phyloP scores from a whole-genome alignment of 2,888 invertebrate genomes.

The Pinctada fucata region DNA sequence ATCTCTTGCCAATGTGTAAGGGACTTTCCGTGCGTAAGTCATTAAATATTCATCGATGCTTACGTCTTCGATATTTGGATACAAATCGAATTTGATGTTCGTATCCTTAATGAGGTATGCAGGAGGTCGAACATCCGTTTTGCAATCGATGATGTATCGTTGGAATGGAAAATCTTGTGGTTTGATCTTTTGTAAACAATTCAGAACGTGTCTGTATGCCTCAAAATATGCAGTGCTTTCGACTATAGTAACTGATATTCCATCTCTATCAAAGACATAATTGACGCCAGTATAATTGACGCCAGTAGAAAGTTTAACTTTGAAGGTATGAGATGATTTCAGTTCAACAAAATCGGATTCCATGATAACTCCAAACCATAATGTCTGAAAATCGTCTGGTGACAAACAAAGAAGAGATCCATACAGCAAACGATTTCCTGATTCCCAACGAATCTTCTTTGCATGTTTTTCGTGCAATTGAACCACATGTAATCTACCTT shows the following conservation, averaged over 20 bases:
- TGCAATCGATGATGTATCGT: conserved; percentile 53
- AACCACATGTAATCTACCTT: conserved; percentile 53
- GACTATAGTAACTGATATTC: conserved; percentile 84
- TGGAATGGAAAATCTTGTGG: conserved; percentile 55
- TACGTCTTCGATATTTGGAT: background rate
- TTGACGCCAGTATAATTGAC: background rate
- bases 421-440: conserved; percentile 82
- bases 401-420: conserved; percentile 88
- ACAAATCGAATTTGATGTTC: conserved; percentile 3
- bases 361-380: conserved; percentile 83
- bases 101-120: conserved; percentile 42
- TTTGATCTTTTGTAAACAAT: conserved; percentile 82
- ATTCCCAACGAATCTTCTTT: conserved; percentile 73
- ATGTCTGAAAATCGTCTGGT: conserved; percentile 82
- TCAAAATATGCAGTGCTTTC: conserved; percentile 90
- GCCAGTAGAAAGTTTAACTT: conserved; percentile 3
- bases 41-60: background rate
- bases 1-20: background rate
- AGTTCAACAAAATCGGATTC: conserved; percentile 20
- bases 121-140: conserved; percentile 46
- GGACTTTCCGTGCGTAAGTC: too few relatives aligned
- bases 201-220: conserved; percentile 86
- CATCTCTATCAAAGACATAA: background rate
- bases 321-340: conserved; percentile 2
- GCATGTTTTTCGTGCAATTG: conserved; percentile 39